Evolutionary conservation across 1,140 invertebrate genomes (phyloP).

Genomic region (Neodiprion lecontei): DNA sequence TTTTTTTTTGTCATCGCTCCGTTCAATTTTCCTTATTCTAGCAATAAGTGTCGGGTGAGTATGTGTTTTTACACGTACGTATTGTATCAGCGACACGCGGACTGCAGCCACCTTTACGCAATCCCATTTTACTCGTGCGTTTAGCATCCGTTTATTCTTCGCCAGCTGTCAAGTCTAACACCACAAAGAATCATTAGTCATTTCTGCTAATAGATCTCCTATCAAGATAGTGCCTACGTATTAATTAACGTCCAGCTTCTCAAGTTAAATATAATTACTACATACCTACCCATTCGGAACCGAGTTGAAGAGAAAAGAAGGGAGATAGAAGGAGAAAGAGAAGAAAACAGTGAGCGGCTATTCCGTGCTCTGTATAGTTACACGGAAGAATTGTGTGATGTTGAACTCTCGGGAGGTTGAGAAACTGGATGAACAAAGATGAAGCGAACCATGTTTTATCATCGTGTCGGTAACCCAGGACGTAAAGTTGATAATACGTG

Average conservation of each 20-base stretch:
- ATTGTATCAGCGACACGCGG: neutral
- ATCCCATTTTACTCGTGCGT: neutral
- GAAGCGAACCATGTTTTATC: too few relatives aligned
- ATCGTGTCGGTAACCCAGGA: too few relatives aligned
- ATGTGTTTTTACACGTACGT: neutral
- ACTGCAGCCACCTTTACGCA: neutral
- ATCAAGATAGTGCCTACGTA: neutral
- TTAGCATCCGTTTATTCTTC: neutral
- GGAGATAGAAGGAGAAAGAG: too few relatives aligned
- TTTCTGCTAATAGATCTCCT: neutral
- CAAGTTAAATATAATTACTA: neutral
- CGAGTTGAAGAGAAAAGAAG: too few relatives aligned
- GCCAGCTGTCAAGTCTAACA: constrained; percentile 7
- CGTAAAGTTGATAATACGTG: too few relatives aligned
- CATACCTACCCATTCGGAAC: too few relatives aligned
- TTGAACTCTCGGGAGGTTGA: too few relatives aligned
- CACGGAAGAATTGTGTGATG: too few relatives aligned
- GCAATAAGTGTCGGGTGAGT: too few relatives aligned
- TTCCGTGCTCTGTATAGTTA: too few relatives aligned
- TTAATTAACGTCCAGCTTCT: neutral
- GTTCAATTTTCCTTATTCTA: neutral
- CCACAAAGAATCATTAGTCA: constrained; percentile 2
- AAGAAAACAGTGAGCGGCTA: too few relatives aligned
- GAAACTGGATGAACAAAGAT: too few relatives aligned
- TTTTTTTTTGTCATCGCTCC: neutral